Base-by-base conservation (phyloP, 1,140 invertebrate genomes). In the Theocolax elegans region DNA sequence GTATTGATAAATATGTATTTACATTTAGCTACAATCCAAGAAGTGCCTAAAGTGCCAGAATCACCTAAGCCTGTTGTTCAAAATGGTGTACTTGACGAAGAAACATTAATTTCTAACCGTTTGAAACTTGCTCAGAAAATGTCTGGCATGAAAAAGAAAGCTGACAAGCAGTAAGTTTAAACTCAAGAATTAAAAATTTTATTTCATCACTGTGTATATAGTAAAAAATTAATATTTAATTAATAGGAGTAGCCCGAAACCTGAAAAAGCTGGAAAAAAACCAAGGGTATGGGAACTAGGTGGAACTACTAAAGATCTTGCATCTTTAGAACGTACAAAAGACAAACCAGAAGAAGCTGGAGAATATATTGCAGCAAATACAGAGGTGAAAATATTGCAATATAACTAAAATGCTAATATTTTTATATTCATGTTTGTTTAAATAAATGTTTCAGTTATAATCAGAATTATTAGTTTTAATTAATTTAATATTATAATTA, bases 211-310 rank as follows among this genome's bases (percentile, higher is more conserved):
- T 25, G 21, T 68, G 13, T 38, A 42, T 25, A 25, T 21, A 42
- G n/a, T 25, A 13, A 25, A 8, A 83, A 83, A 82, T 78, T 21
- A 21, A 25, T n/a, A 12, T 1, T 49, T 44, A 48, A 17, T 69
- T 79, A 77, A 9, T 60, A 91, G 89, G 21, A 93, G 94, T 82
- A 92, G 90, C 82, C 89, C 89, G 17, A 89, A 89, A 69, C 80
- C 86, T 17, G 90, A 93, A 46, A 94, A 93, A 81, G 90, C 93
- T 73, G 93, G 92, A 1, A 99, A 99, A 80, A 93, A 95, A 80
- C 94, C 92, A 0, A 89, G 95, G 44, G 90, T 94, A 13, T 99
- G 97, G 97, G 95, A 96, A 72, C 81, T 95, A 25, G 90, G 91
- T 60, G 96, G 96, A 53, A 91, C 88, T 29, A 85, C 86, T 4